Conservation (phyloP, 2,888 invertebrate species). For the Heteromurus nitidus region DNA sequence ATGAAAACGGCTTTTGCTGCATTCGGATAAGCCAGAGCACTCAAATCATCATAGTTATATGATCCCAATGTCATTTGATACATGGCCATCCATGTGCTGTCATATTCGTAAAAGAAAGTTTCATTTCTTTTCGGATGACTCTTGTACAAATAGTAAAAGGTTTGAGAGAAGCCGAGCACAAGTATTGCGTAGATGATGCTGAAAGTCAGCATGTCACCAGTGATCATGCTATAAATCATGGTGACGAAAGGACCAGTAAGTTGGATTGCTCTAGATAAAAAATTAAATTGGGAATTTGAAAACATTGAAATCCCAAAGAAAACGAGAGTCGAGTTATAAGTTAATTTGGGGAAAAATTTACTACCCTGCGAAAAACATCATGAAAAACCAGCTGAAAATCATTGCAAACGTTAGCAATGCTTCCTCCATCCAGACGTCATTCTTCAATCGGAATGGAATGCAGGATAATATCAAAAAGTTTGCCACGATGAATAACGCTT, state of each 20-base stretch:
- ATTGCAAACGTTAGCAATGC: constrained; percentile 93
- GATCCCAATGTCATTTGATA: constrained; percentile 98
- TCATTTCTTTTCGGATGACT: constrained; percentile 87
- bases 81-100: constrained; percentile 97
- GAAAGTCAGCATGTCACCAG: constrained; percentile 98
- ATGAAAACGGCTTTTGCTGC: constrained; percentile 97
- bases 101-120: constrained; percentile 88
- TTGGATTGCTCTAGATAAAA: constrained; percentile 90
- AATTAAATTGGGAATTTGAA: neutral
- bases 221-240: constrained; percentile 99
- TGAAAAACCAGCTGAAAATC: constrained; percentile 96
- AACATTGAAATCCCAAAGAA: neutral
- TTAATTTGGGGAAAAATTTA: constrained; percentile 43
- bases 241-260: constrained; percentile 99
- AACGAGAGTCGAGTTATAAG: neutral
- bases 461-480: constrained; percentile 92
- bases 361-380: constrained; percentile 99
- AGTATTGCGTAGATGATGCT: constrained; percentile 97
- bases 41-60: constrained; percentile 95
- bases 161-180: constrained; percentile 96
- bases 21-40: constrained; percentile 91
- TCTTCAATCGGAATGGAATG: constrained; percentile 88
- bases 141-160: constrained; percentile 95
- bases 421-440: constrained; percentile 88
- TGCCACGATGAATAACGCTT: constrained; percentile 93